These are phyloP conservation scores for Phoeniculus purpureus DNA, from an alignment of 2,797 vertebrate genomes.

Conservation along the genomic window DNA sequence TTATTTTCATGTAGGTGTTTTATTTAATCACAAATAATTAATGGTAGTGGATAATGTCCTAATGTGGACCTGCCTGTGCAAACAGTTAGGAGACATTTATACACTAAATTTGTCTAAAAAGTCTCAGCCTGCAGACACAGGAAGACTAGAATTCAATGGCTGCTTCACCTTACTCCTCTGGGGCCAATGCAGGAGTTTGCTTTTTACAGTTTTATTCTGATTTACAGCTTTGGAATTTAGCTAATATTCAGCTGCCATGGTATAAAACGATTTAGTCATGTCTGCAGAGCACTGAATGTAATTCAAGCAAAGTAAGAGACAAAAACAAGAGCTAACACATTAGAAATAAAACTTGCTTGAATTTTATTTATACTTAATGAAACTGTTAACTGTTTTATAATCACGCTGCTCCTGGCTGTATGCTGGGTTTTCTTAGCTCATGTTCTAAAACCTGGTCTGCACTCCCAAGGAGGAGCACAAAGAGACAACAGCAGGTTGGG, in stretches of 20 bases:
- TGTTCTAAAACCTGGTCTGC: not conserved
- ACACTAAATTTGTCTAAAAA: not conserved
- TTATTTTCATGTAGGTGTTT: not conserved
- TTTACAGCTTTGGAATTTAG: not conserved
- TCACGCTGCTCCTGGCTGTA: not conserved
- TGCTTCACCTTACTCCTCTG: not conserved
- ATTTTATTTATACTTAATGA: constrained; percentile 16
- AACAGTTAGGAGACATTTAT: not conserved
- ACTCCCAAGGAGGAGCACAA: not conserved
- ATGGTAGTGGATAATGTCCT: not conserved
- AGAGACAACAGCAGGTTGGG: not conserved
- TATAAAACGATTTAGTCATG: not conserved
- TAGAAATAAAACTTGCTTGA: not conserved
- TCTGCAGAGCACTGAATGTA: not conserved
- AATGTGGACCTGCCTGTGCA: not conserved
- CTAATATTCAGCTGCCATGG: not conserved
- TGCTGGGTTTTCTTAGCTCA: not conserved
- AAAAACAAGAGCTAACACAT: not conserved
- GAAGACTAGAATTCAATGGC: not conserved
- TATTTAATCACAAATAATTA: not conserved
- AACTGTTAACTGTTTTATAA: not conserved
- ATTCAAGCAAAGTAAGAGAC: not conserved
- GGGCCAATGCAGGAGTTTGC: not conserved
- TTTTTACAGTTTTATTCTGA: not conserved
- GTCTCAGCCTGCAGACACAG: not conserved